A percentile compares a stretch with the other conserved stretches of the same genome.
Evolutionary conservation across 1,140 invertebrate species (phyloP).

Genomic region (Pogonomyrmex californicus): DNA sequence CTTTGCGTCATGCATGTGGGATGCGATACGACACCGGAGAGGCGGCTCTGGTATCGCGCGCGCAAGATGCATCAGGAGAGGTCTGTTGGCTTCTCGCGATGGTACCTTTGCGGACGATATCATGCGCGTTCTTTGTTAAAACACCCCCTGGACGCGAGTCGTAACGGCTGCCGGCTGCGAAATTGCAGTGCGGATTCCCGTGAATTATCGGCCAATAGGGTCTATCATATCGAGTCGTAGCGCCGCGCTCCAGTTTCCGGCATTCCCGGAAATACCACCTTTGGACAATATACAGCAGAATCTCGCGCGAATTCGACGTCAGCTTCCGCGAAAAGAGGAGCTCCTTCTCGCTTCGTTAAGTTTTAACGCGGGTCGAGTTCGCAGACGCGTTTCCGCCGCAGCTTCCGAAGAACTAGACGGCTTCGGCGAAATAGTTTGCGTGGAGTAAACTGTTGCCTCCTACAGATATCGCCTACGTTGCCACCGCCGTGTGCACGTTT

Average conservation of each 20-base stretch:
- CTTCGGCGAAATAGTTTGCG: conserved; percentile 37
- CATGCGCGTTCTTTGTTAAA: conserved; percentile 40
- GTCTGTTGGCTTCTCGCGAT: conserved; percentile 13
- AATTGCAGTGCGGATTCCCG: conserved; percentile 36
- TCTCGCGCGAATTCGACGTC: background rate
- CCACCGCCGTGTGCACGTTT: conserved; percentile 11
- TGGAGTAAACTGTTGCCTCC: conserved; percentile 18
- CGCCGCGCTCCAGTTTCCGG: background rate
- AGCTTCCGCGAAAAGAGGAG: too few species aligned
- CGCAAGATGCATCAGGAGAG: background rate
- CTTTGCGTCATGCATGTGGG: background rate
- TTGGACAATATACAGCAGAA: background rate
- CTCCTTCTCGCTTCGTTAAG: conserved; percentile 35
- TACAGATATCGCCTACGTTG: background rate
- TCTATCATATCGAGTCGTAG: conserved; percentile 19
- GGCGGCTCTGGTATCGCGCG: conserved; percentile 2
- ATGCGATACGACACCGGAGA: conserved; percentile 13
- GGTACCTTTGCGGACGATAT: conserved; percentile 17
- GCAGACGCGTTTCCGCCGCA: conserved; percentile 21
- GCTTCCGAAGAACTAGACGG: conserved; percentile 13
- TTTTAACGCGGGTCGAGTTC: conserved; percentile 26
- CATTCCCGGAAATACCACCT: background rate
- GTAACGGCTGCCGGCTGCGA: conserved; percentile 19
- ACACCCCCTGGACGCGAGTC: background rate
- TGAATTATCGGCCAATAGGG: conserved; percentile 44